phyloP scores from a whole-genome alignment of 1,140 invertebrate genomes.

The Venturia canescens region DNA sequence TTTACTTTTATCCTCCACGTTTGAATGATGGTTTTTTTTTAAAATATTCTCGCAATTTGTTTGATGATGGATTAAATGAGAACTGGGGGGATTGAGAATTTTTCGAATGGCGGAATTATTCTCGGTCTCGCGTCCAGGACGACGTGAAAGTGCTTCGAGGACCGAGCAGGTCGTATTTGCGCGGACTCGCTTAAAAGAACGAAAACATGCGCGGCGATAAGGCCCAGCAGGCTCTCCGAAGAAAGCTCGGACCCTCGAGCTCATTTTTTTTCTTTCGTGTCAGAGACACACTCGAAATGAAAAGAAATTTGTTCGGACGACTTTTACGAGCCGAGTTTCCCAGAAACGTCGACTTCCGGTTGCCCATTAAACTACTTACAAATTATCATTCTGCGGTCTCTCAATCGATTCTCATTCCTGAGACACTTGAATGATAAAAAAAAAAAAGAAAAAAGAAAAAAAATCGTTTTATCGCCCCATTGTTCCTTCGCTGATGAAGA shows the following conservation, averaged over 20 bases:
- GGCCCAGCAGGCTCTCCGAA: not conserved
- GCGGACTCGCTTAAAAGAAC: not conserved
- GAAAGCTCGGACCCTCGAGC: not conserved
- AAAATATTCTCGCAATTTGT: no score
- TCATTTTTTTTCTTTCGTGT: not conserved
- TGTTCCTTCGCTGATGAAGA: no score
- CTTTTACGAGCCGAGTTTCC: not conserved
- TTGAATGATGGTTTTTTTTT: not conserved
- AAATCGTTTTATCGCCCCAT: no score
- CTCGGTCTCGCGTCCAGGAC: not conserved
- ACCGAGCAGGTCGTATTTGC: conserved; percentile 11
- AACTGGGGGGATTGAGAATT: not conserved
- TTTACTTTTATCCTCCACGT: conserved; percentile 9
- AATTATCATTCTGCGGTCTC: no score
- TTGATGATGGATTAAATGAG: not conserved
- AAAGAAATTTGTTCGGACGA: not conserved
- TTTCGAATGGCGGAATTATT: not conserved
- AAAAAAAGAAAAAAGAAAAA: no score
- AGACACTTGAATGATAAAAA: no score
- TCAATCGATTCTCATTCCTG: no score
- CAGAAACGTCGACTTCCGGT: no score
- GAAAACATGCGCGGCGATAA: conserved; percentile 7
- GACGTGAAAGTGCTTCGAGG: conserved; percentile 13
- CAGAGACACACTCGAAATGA: not conserved
- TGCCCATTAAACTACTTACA: no score